phyloP scores from a whole-genome alignment of 2,888 invertebrate genomes.

The Unio delphinus region DNA sequence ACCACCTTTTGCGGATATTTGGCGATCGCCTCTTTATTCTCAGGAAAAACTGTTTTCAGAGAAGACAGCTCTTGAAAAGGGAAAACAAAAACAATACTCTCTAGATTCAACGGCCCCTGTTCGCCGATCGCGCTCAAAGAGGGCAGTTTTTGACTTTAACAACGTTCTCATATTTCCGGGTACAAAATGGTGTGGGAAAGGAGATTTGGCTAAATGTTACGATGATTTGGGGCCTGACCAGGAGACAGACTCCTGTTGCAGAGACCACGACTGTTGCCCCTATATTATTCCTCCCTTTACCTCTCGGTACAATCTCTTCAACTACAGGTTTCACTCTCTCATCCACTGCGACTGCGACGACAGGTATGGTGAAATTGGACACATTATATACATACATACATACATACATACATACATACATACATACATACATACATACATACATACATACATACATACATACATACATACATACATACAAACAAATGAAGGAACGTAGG shows the following conservation, averaged over 20 bases:
- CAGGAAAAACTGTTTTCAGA: neutral
- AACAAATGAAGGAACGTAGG: no score
- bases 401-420: no score
- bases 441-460: no score
- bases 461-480: no score
- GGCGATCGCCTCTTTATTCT: neutral
- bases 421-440: no score
- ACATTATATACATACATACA: no score
- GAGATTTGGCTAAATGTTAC: conserved; percentile 85
- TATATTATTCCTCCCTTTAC: conserved; percentile 88
- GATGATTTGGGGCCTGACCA: conserved; percentile 88
- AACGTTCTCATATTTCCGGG: conserved; percentile 85
- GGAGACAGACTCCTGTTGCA: conserved; percentile 88
- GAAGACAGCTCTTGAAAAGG: conserved; percentile 12
- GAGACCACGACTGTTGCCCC: conserved; percentile 90
- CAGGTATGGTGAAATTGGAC: conserved; percentile 73
- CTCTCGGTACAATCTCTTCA: conserved; percentile 88
- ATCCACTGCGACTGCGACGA: conserved; percentile 95
- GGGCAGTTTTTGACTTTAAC: conserved; percentile 34
- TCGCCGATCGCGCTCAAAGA: conserved; percentile 15
- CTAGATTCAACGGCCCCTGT: conserved; percentile 17
- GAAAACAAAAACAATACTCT: conserved; percentile 3
- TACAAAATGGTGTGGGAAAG: conserved; percentile 95
- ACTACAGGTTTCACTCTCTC: conserved; percentile 90
- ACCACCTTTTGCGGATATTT: conserved; percentile 16